These are phyloP conservation scores for Tenthredo distinguenda DNA, from an alignment of 2,888 invertebrate genomes.

Conservation along the genomic window DNA sequence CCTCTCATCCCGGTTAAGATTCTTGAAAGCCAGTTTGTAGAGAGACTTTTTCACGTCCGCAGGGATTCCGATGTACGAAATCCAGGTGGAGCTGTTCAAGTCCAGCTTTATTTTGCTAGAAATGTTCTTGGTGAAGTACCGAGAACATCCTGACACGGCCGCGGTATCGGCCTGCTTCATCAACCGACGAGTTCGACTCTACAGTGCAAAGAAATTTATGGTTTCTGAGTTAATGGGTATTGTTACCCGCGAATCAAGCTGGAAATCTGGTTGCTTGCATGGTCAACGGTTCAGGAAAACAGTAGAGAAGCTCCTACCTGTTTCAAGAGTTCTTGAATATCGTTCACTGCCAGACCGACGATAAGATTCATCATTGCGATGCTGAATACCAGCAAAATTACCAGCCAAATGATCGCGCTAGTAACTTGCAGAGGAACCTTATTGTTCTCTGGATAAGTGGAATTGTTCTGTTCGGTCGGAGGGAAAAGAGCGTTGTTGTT, in stretches of 20 bases:
- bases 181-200: slow-evolving; percentile 8
- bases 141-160: background rate
- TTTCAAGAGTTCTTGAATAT: slow-evolving; percentile 77
- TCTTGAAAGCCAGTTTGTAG: background rate
- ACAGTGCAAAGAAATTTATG: background rate
- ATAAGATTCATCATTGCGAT: slow-evolving; percentile 81
- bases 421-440: slow-evolving; percentile 60
- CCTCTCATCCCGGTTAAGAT: background rate
- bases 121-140: background rate
- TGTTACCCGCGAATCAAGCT: background rate
- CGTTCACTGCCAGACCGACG: slow-evolving; percentile 81
- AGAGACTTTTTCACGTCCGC: slow-evolving; percentile 7
- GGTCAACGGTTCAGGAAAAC: background rate
- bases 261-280: background rate
- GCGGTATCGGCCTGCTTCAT: slow-evolving; percentile 7
- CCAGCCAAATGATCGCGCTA: slow-evolving; percentile 78
- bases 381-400: slow-evolving; percentile 79
- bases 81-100: background rate
- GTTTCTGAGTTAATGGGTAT: background rate
- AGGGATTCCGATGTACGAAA: background rate
- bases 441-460: background rate
- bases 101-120: background rate
- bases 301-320: slow-evolving; percentile 57
- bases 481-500: slow-evolving; percentile 78
- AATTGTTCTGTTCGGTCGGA: slow-evolving; percentile 16